Evolutionary conservation across 2,113 vertebrate genomes (phyloP), one percentile per base, ranked within the genome.

Genomic region (Neodontobutis hainanensis): DNA sequence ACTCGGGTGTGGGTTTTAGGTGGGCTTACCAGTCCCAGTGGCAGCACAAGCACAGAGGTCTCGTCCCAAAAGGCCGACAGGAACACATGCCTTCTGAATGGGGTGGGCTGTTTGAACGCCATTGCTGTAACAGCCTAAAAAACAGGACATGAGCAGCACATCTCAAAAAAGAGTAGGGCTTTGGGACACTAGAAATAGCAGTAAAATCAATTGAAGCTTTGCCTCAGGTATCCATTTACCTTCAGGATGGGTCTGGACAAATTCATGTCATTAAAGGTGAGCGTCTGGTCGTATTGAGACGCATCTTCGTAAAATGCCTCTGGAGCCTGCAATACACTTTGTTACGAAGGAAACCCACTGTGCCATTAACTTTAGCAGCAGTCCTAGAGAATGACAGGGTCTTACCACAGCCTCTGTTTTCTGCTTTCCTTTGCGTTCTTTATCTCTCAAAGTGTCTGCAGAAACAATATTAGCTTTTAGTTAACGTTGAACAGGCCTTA

Each of bases 11-110:
- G 3, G 19, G 19, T 27, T 1, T 27, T n/a, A 27, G 19, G 19
- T 3, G 3, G 9, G 0, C 8, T 63, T 78, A 98, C 97, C 97
- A 75, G 97, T 99, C 63, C 97, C 97, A 12, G 97, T 99, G 19
- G 97, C 97, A 43, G 97, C 97, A 49, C 97, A 99, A 45, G 96
- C 97, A 60, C 97, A 99, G 51, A 99, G 92, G 85, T 99, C 97
- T 80, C 94, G 92, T n/a, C 97, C 97, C 79, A 99, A 61, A 59
- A 99, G 92, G 2, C 96, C 96, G 4, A 99, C 90, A 0, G 97
- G 97, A 15, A 99, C 94, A 60, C 97, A 99, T 0, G 97, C 96
- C 85, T 99, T 97, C 92, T 99, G 97, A 86, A 99, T 96, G 0
- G 97, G 0, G 97, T 99, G 10, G 97, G 97, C 83, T 95, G 94